Conservation (phyloP, 1,140 invertebrate genomes). For the Acromyrmex echinatior region DNA sequence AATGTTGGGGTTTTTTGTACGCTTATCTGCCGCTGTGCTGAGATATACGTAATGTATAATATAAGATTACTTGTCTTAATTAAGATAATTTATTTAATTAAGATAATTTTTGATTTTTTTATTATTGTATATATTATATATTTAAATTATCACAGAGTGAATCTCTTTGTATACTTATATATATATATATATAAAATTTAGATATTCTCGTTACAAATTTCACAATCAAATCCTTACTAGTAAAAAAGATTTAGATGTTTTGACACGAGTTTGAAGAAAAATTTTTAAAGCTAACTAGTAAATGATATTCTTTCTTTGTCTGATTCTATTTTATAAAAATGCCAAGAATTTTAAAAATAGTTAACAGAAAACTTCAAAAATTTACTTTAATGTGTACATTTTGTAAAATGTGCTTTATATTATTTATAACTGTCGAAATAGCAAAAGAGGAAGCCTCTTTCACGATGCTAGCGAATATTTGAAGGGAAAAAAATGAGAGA, state of each 20-base stretch:
- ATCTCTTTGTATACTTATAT: no score
- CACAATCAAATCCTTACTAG: neutral
- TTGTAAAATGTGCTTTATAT: neutral
- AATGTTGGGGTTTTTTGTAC: conserved; percentile 2
- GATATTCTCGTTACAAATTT: neutral
- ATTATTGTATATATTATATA: neutral
- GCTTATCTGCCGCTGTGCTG: neutral
- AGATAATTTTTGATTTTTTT: neutral
- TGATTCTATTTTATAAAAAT: neutral
- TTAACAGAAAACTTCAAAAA: neutral
- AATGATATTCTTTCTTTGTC: neutral
- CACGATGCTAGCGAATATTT: conserved; percentile 7
- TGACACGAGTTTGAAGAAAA: neutral
- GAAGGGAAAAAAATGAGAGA: conserved; percentile 26
- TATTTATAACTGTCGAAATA: conserved; percentile 18
- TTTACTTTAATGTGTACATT: neutral
- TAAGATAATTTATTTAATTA: neutral
- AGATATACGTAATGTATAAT: conserved; percentile 3
- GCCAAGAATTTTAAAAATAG: neutral
- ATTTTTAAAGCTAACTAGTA: neutral
- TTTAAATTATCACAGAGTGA: neutral
- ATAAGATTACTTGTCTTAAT: conserved; percentile 9
- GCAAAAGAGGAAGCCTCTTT: conserved; percentile 9
- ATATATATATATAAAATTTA: no score
- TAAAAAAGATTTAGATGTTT: conserved; percentile 2